A percentile compares a stretch with the other conserved stretches of the same genome.
Conservation (phyloP, 2,113 vertebrate genomes). For the Grammatotria lemairii region DNA sequence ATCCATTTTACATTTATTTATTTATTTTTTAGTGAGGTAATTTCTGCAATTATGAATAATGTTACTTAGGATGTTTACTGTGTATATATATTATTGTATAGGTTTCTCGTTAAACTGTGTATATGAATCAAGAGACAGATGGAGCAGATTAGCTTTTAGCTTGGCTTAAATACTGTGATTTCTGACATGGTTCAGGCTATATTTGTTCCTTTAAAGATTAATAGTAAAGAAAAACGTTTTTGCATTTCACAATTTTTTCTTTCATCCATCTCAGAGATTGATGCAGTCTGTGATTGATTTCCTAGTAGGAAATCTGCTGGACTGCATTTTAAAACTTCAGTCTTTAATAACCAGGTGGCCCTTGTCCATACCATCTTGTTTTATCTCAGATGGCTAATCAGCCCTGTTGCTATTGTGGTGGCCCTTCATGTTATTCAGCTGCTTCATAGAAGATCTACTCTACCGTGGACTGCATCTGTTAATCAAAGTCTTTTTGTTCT, state of each 20-base stretch:
- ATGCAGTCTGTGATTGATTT: neutral
- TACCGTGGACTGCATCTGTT: neutral
- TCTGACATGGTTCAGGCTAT: neutral
- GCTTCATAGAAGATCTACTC: neutral
- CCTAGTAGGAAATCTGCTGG: neutral
- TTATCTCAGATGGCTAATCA: neutral
- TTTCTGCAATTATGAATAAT: neutral
- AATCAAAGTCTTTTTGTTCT: neutral
- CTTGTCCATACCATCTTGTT: neutral
- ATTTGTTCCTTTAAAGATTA: neutral
- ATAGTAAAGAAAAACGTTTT: neutral
- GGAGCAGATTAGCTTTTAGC: neutral
- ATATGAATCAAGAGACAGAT: neutral
- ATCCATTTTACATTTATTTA: neutral
- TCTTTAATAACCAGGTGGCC: neutral
- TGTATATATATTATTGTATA: neutral
- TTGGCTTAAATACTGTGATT: neutral
- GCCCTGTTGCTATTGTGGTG: neutral
- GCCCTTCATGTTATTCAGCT: neutral
- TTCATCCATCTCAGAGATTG: neutral
- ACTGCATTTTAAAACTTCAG: neutral
- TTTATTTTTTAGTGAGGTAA: fast-evolving
- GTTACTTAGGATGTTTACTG: neutral
- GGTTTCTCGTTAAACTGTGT: neutral
- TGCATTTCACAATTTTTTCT: neutral